Conservation (phyloP, 2,888 invertebrate genomes). For the Heliconius erato region DNA sequence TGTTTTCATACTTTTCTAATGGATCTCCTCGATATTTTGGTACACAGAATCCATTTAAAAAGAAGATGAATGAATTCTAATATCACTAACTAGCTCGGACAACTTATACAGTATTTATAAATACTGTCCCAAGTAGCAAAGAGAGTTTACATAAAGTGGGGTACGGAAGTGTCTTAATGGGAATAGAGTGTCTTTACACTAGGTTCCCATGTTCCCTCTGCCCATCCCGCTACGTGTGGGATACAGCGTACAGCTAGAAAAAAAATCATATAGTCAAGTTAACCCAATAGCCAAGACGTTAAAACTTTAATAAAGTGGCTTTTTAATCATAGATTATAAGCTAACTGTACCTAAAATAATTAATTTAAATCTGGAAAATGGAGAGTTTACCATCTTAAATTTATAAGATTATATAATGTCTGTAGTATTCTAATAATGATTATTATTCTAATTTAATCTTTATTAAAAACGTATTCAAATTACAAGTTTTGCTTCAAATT, state of each 20-base stretch:
- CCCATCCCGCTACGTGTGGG: no score
- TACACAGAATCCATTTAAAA: no score
- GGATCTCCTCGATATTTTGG: no score
- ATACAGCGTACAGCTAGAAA: no score
- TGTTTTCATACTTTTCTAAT: no score
- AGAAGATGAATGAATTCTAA: not conserved
- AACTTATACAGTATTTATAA: no score
- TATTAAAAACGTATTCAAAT: conserved; percentile 28
- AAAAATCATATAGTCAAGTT: no score
- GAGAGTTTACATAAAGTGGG: no score
- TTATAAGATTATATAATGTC: not conserved
- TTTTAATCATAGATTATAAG: not conserved
- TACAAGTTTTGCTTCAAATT: conserved; percentile 32
- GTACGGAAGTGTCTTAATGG: no score
- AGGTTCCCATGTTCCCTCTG: no score
- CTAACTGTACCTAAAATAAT: not conserved
- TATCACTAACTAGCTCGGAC: not conserved
- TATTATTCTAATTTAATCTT: conserved; percentile 26
- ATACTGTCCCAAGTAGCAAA: no score
- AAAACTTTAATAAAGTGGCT: not conserved
- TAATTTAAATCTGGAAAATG: not conserved
- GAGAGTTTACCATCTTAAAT: not conserved
- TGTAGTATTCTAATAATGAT: conserved; percentile 15
- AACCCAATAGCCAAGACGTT: not conserved
- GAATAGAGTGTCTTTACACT: no score